Evolutionary conservation across 2,888 invertebrate genomes (phyloP).

Genomic region (Julus scanicus): DNA sequence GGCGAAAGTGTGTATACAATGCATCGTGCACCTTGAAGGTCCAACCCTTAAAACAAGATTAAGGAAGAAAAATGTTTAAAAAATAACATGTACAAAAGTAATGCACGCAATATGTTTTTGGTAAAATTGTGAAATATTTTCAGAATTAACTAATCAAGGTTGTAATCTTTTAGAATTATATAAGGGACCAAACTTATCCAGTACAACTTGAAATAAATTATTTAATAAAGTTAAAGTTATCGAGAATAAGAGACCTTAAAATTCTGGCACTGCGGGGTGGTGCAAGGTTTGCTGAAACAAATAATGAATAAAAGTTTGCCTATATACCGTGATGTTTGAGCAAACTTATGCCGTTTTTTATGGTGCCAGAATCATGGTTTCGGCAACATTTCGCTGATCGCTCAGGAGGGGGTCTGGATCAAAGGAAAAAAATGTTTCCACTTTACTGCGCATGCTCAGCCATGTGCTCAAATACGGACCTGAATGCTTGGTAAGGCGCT

Average conservation of each 20-base stretch:
- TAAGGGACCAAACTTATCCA: not conserved
- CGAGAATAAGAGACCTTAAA: not conserved
- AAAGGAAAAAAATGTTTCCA: too few species aligned
- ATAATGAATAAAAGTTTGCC: too few species aligned
- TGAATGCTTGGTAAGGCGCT: too few species aligned
- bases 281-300: too few species aligned
- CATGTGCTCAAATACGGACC: too few species aligned
- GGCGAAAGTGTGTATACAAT: not conserved
- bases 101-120: not conserved
- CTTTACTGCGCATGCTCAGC: too few species aligned
- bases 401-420: too few species aligned
- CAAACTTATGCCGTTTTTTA: too few species aligned
- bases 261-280: not conserved
- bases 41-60: not conserved
- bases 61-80: constrained; percentile 14
- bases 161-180: not conserved
- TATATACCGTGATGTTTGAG: too few species aligned
- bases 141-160: not conserved
- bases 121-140: not conserved
- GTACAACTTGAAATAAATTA: not conserved
- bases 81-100: not conserved
- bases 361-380: too few species aligned
- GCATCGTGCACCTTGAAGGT: constrained; percentile 14
- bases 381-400: too few species aligned
- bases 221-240: too few species aligned